These are phyloP conservation scores for Pterostichus madidus DNA, from an alignment of 2,888 invertebrate species.

Conservation along the genomic window DNA sequence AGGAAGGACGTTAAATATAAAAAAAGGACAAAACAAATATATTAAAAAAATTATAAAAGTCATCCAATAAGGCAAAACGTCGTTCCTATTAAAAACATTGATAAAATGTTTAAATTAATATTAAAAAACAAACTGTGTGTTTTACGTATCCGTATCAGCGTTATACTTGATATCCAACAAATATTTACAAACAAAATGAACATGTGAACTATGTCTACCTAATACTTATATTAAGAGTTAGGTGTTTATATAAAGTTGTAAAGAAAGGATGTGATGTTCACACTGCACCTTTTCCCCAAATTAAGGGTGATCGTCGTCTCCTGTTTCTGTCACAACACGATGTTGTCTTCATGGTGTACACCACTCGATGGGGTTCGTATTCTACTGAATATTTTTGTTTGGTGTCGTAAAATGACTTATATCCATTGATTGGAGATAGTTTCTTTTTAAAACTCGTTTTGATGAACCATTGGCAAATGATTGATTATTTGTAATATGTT, in stretches of 20 bases:
- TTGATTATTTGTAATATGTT: slow-evolving; percentile 17
- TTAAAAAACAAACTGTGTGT: no score
- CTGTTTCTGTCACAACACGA: no score
- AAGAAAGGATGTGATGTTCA: slow-evolving; percentile 50
- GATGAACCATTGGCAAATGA: slow-evolving; percentile 43
- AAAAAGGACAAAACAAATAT: no score
- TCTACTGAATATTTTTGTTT: not conserved
- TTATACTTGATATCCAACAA: no score
- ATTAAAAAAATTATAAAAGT: not conserved
- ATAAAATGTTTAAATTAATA: not conserved
- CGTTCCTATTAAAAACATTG: slow-evolving; percentile 17
- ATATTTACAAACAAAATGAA: no score
- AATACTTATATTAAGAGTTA: not conserved
- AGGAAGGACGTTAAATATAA: no score
- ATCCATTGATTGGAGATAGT: no score
- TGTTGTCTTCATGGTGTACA: slow-evolving; percentile 3
- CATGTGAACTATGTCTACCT: not conserved
- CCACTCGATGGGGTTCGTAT: slow-evolving; percentile 17
- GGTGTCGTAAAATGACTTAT: not conserved
- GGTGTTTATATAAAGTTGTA: slow-evolving; percentile 4
- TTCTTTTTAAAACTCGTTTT: not conserved
- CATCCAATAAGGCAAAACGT: not conserved
- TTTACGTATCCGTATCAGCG: no score
- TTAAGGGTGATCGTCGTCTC: not conserved
- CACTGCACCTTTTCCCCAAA: not conserved